A percentile compares a stretch with the other conserved stretches of the same genome.
phyloP scores from a whole-genome alignment of 2,113 vertebrate genomes.

The Microcebus murinus region DNA sequence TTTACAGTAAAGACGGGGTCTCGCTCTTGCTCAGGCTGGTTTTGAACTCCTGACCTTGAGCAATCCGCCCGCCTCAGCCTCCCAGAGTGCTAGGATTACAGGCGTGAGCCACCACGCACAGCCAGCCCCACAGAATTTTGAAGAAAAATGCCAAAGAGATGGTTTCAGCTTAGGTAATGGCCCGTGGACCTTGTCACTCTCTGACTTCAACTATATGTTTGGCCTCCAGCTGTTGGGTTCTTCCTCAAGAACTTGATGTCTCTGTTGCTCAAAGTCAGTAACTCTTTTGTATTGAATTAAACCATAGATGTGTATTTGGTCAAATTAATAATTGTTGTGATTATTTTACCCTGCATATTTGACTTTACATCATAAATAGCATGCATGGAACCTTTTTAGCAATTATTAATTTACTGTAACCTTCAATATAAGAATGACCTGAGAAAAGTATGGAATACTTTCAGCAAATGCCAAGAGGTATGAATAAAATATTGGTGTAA shows the following conservation, averaged over 20 bases:
- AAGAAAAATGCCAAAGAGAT: slow-evolving; percentile 38
- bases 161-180: background rate
- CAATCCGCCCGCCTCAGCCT: too few species aligned
- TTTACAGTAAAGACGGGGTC: too few species aligned
- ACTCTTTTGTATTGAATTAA: background rate
- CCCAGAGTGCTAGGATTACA: too few species aligned
- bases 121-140: background rate
- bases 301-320: background rate
- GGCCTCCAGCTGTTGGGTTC: background rate
- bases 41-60: too few species aligned
- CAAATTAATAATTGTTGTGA: background rate
- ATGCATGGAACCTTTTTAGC: background rate
- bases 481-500: background rate
- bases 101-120: too few species aligned
- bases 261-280: background rate
- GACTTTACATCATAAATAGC: background rate
- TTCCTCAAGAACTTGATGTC: background rate
- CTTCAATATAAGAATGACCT: background rate
- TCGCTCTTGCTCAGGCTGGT: too few species aligned
- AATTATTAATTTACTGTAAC: background rate
- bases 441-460: background rate
- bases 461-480: slow-evolving; percentile 14
- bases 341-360: background rate
- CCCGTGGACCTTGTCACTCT: background rate
- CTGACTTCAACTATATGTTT: slow-evolving; percentile 18